phyloP scores from a whole-genome alignment of 2,888 invertebrate genomes.

The Acrobasis repandana region DNA sequence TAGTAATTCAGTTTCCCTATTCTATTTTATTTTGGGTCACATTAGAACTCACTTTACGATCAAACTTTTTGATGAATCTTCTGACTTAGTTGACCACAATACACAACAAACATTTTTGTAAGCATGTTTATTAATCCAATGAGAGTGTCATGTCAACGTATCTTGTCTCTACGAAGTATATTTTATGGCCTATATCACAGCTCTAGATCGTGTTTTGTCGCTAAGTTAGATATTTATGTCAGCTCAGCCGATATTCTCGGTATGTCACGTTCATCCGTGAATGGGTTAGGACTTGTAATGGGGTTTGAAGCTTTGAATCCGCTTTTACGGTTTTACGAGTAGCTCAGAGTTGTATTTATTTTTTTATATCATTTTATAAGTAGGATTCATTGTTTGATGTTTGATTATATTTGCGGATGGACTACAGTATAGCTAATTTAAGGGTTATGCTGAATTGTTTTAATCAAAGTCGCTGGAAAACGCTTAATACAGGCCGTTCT shows the following conservation, averaged over 20 bases:
- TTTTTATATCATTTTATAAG: neutral
- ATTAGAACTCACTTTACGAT: no score
- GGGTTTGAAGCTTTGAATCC: neutral
- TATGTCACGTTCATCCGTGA: slow-evolving; percentile 29
- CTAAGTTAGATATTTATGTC: slow-evolving; percentile 46
- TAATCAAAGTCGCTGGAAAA: no score
- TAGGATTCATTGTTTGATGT: neutral
- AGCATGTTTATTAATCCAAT: neutral
- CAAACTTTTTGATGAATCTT: no score
- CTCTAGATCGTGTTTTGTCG: slow-evolving; percentile 45
- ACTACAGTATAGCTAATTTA: no score
- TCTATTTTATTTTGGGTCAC: no score
- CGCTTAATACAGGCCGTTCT: no score
- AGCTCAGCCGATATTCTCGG: slow-evolving; percentile 25
- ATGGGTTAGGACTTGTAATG: slow-evolving; percentile 26
- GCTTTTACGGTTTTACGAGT: neutral
- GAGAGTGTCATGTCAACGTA: slow-evolving; percentile 22
- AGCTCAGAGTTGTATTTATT: neutral
- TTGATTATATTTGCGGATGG: neutral
- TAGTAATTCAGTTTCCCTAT: no score
- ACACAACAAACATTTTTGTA: slow-evolving; percentile 7
- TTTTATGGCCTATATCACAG: slow-evolving; percentile 59
- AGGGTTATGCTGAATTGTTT: no score
- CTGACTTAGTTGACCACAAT: neutral
- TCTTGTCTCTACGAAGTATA: slow-evolving; percentile 39